Evolutionary conservation across 2,888 invertebrate genomes (phyloP).

Genomic region (Thysanoteuthis rhombus): DNA sequence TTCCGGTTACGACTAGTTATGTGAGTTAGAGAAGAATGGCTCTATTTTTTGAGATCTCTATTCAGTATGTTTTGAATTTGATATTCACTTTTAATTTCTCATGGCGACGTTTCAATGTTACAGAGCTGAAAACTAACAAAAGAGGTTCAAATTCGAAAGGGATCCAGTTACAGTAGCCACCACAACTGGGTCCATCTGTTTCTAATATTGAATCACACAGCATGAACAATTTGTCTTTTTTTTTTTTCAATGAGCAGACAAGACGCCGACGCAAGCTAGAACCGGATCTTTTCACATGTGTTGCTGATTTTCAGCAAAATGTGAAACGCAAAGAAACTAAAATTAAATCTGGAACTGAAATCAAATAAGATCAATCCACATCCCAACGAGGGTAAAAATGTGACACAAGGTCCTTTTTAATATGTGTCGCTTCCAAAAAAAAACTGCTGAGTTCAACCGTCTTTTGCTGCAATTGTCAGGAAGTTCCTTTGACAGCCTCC

Average conservation of each 20-base stretch:
- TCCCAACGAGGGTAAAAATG: background rate
- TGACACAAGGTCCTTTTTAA: too few species aligned
- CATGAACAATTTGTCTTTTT: background rate
- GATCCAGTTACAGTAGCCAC: background rate
- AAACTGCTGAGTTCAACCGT: too few species aligned
- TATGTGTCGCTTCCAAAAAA: too few species aligned
- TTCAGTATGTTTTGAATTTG: background rate
- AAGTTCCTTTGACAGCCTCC: too few species aligned
- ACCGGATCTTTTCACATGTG: background rate
- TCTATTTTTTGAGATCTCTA: background rate
- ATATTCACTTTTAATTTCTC: background rate
- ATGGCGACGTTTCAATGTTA: background rate
- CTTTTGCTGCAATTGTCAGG: too few species aligned
- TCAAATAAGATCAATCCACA: background rate
- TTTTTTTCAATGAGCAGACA: background rate
- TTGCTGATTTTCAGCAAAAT: background rate
- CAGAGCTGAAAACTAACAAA: background rate
- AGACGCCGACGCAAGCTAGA: background rate
- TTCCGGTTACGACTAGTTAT: too few species aligned
- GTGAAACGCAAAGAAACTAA: background rate
- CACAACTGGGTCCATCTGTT: background rate
- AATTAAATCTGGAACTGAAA: background rate
- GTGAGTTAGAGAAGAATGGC: too few species aligned
- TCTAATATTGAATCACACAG: background rate
- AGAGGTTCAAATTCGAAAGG: background rate